Base-by-base conservation (phyloP, 2,888 invertebrate genomes). In the Nomada flava region DNA sequence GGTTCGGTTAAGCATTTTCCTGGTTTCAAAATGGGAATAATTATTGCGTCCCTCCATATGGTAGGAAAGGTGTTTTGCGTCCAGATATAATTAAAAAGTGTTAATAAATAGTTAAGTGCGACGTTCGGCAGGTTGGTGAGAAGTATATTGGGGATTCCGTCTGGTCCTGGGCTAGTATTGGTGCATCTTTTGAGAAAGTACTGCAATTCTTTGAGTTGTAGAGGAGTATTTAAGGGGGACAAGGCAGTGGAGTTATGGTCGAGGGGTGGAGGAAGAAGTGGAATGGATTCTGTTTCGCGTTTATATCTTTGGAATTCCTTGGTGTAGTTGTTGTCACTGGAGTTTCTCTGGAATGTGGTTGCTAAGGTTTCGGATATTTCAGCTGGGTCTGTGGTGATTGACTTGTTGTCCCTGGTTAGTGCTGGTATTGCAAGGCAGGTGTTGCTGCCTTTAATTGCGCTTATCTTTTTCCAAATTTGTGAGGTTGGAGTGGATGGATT, bases 11-110 rank as follows among this genome's bases (percentile, higher is more conserved):
- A 10, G 0, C n/a, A 3, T 57, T 71, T 71, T 0, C 53, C 76
- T 4, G 71, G 52, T 53, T 76, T 76, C 15, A 59, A 20, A n/a
- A 71, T 71, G 0, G 52, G 65, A 18, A 70, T 42, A 5, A 76
- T 50, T 9, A 23, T 65, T 0, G 76, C 65, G 26, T 71, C 26
- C 1, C 0, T 23, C 60, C 26, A 65, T 53, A 2, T 13, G 0
- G 29, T 9, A 3, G 71, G 76, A 7, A 76, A 76, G 2, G 18
- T 13, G 5, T 50, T 59, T 5, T 57, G 23, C 0, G 10, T 15
- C 60, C 67, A 62, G 0, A 67, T 62, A 13, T 15, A 15, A 1
- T 76, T 76, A 9, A 55, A 70, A 4, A 47, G 1, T 50, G 44
- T 10, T 2, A 70, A 13, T 11, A 63, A 9, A n/a, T 50, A 50